Conservation (phyloP, 1,140 invertebrate species). For the Lucilia cuprina region DNA sequence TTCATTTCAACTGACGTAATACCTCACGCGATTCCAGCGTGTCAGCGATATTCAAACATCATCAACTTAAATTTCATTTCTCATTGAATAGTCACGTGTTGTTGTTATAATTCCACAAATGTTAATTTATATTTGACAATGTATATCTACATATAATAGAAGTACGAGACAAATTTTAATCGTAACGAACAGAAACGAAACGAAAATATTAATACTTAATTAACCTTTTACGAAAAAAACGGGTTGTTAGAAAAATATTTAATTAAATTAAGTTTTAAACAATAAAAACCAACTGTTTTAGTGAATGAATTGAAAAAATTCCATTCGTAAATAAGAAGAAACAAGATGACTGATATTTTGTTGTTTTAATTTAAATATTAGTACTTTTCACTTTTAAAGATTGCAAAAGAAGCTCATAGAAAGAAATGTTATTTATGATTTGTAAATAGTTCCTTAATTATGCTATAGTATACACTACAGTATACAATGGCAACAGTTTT, state of each 20-base stretch:
- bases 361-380: background rate
- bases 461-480: no score
- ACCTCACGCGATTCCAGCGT: conserved; percentile 40
- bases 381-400: no score
- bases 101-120: background rate
- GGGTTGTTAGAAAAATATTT: background rate
- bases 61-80: background rate
- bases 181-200: no score
- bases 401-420: no score
- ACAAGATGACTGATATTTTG: background rate
- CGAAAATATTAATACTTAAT: no score
- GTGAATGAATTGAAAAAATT: background rate
- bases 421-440: no score
- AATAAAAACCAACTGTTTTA: background rate
- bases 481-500: no score
- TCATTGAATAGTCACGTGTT: conserved; percentile 27
- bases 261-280: background rate
- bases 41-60: conserved; percentile 31
- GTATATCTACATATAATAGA: no score
- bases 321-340: background rate
- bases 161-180: no score
- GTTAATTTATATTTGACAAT: no score
- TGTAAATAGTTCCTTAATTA: no score
- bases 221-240: background rate
- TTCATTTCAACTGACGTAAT: conserved; percentile 41